These are phyloP conservation scores for Garra rufa DNA, from an alignment of 2,113 vertebrate species.

Conservation along the genomic window DNA sequence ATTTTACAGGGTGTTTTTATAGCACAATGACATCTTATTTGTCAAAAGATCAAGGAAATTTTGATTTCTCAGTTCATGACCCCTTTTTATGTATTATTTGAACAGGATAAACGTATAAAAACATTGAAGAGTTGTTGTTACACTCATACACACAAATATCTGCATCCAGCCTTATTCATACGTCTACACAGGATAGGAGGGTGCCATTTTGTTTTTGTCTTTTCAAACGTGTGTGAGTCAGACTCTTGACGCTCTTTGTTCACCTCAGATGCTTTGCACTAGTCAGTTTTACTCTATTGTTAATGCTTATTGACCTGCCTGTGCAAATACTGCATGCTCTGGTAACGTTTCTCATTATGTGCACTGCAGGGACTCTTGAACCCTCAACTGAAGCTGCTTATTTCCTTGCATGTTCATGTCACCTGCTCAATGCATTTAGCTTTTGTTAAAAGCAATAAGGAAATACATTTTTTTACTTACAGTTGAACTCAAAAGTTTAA, in stretches of 20 bases:
- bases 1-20: too few species aligned
- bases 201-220: slow-evolving; percentile 9
- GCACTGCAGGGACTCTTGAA: not conserved
- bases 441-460: not conserved
- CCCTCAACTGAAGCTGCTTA: not conserved
- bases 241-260: not conserved
- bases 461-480: not conserved
- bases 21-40: too few species aligned
- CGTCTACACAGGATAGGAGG: not conserved
- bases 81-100: not conserved
- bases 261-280: not conserved
- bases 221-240: not conserved
- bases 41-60: too few species aligned
- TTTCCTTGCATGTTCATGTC: not conserved
- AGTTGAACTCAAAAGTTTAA: too few species aligned
- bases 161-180: not conserved
- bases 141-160: not conserved
- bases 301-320: slow-evolving; percentile 2
- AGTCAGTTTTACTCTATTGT: not conserved
- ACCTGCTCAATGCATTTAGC: not conserved
- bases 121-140: not conserved
- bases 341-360: not conserved
- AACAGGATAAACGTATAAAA: not conserved
- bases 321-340: slow-evolving; percentile 12
- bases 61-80: too few species aligned